A percentile compares a stretch with the other conserved stretches of the same genome.
These are phyloP conservation scores for Callyntrura sp. DNA, from an alignment of 2,888 invertebrate genomes.

Conservation along the genomic window DNA sequence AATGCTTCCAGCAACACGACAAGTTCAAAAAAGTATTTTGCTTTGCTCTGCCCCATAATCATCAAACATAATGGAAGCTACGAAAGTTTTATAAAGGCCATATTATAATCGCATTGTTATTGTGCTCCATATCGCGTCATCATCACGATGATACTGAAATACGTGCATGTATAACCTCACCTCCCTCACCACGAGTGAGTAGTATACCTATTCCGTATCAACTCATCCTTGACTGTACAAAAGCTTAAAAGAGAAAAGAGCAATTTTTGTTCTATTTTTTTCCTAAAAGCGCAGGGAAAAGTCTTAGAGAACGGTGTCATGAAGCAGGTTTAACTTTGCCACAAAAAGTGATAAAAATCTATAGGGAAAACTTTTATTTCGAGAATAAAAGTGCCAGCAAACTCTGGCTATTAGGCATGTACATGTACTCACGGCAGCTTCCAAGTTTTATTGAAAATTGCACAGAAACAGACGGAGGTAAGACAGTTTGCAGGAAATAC, in stretches of 20 bases:
- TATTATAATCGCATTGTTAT: not conserved
- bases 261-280: not conserved
- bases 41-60: not conserved
- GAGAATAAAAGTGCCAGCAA: constrained; percentile 4
- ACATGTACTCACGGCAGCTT: not conserved
- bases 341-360: constrained; percentile 26
- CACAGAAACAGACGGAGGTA: not conserved
- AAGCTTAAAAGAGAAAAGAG: not conserved
- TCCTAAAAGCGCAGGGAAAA: not conserved
- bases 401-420: not conserved
- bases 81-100: too few species aligned
- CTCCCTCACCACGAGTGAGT: not conserved
- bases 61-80: not conserved
- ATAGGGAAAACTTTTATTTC: not conserved
- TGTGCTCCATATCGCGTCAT: not conserved
- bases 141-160: too few species aligned
- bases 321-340: not conserved
- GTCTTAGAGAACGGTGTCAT: constrained; percentile 27
- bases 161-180: too few species aligned
- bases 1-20: not conserved
- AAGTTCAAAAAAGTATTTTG: not conserved
- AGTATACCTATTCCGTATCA: not conserved
- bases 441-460: constrained; percentile 38
- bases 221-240: not conserved
- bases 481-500: not conserved